Evolutionary conservation across 2,888 invertebrate species (phyloP).

Genomic region (Chalcosyrphus nemorum): DNA sequence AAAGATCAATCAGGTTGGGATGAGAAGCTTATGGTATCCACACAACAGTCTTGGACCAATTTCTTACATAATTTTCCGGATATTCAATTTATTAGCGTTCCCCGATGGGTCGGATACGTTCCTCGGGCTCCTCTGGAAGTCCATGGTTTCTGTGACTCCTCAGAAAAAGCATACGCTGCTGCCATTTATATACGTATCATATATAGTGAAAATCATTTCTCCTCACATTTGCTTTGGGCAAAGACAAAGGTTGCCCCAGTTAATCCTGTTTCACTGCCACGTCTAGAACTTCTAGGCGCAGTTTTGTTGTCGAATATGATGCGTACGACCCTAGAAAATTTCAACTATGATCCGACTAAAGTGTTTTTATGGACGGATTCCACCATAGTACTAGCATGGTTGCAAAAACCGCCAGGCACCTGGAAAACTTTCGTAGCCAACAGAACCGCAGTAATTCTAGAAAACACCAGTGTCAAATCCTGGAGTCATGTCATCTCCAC

Average conservation of each 20-base stretch:
- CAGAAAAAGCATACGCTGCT: conserved; percentile 38
- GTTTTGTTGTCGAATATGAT: too few relatives aligned
- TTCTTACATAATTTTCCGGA: neutral
- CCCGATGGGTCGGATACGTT: conserved; percentile 34
- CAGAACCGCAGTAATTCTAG: too few relatives aligned
- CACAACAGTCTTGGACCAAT: neutral
- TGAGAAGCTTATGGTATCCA: neutral
- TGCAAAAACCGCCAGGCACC: too few relatives aligned
- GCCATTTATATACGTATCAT: neutral
- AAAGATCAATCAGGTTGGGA: neutral
- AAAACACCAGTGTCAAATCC: too few relatives aligned
- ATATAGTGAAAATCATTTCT: neutral
- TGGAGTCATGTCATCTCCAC: too few relatives aligned
- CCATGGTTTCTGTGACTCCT: conserved; percentile 42
- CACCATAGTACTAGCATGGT: too few relatives aligned
- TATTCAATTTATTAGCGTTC: conserved; percentile 27
- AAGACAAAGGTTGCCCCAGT: conserved; percentile 38
- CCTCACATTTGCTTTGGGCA: conserved; percentile 21
- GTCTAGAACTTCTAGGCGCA: too few relatives aligned
- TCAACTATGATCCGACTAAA: too few relatives aligned
- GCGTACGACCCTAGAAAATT: too few relatives aligned
- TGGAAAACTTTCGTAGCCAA: too few relatives aligned
- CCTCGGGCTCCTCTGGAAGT: conserved; percentile 5
- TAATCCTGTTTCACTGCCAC: neutral
- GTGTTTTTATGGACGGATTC: too few relatives aligned